Evolutionary conservation across 2,888 invertebrate genomes (phyloP).

Genomic region (Lagria hirta): DNA sequence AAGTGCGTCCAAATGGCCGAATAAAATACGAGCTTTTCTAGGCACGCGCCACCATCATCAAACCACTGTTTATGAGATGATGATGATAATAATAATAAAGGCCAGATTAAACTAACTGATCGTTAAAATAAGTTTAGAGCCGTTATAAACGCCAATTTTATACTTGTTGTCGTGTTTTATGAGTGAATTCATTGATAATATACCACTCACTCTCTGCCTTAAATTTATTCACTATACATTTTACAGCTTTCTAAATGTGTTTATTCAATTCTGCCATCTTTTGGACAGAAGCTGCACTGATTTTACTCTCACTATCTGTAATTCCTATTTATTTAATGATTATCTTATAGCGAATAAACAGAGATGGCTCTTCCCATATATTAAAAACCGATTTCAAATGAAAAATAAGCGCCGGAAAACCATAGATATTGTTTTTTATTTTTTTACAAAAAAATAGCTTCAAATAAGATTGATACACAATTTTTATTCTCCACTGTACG

Average conservation of each 20-base stretch:
- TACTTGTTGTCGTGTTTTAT: slow-evolving; percentile 52
- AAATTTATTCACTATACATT: slow-evolving; percentile 26
- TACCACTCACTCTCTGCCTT: slow-evolving; percentile 46
- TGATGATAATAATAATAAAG: slow-evolving; percentile 53
- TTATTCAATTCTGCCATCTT: slow-evolving; percentile 42
- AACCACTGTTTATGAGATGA: slow-evolving; percentile 51
- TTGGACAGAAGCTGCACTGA: slow-evolving; percentile 43
- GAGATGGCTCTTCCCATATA: slow-evolving; percentile 28
- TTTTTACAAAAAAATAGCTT: too few relatives aligned
- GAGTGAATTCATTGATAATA: slow-evolving; percentile 49
- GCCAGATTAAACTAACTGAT: slow-evolving; percentile 53
- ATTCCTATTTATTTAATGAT: too few relatives aligned
- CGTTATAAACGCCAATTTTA: slow-evolving; percentile 54
- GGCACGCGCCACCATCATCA: slow-evolving; percentile 51
- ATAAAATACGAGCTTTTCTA: slow-evolving; percentile 52
- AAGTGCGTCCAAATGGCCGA: slow-evolving; percentile 52
- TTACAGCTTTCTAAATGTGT: slow-evolving; percentile 24
- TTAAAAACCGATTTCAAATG: too few relatives aligned
- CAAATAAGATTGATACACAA: too few relatives aligned
- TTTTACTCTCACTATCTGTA: slow-evolving; percentile 32
- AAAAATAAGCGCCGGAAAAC: too few relatives aligned
- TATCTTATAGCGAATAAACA: slow-evolving; percentile 3
- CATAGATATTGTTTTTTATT: too few relatives aligned
- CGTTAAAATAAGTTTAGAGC: slow-evolving; percentile 54
- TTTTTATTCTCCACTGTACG: too few relatives aligned